phyloP scores from a whole-genome alignment of 2,888 invertebrate genomes.

The Trissolcus brochymenae region DNA sequence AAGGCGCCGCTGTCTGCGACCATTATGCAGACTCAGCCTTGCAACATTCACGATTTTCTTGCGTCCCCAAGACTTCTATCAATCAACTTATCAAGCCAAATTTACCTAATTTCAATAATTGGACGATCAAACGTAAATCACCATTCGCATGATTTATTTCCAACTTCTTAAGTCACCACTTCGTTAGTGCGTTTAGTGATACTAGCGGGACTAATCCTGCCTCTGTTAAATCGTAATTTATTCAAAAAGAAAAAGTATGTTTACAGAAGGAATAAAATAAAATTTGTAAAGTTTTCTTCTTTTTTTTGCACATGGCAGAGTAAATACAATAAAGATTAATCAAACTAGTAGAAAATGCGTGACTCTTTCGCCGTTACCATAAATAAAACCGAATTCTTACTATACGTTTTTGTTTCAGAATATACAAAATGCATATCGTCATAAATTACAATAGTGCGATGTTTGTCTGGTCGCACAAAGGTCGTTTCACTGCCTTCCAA shows the following conservation, averaged over 20 bases:
- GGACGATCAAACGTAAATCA: conserved; percentile 34
- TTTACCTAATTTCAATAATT: conserved; percentile 37
- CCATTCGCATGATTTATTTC: conserved; percentile 23
- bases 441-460: conserved; percentile 15
- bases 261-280: no score
- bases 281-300: no score
- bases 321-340: no score
- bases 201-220: no score
- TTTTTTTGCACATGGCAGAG: no score
- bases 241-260: no score
- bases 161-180: neutral
- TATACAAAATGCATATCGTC: conserved; percentile 9
- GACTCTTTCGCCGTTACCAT: neutral
- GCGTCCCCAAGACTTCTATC: conserved; percentile 33
- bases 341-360: no score
- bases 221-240: no score
- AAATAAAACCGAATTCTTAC: neutral
- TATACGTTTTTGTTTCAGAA: conserved; percentile 4
- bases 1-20: conserved; percentile 65
- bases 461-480: conserved; percentile 14
- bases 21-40: conserved; percentile 61
- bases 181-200: no score
- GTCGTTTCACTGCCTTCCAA: conserved; percentile 9
- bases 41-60: conserved; percentile 38
- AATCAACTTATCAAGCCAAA: conserved; percentile 30